Evolutionary conservation across 2,797 vertebrate genomes (phyloP), one percentile per base, ranked within the genome.

Genomic region (Argya squamiceps): DNA sequence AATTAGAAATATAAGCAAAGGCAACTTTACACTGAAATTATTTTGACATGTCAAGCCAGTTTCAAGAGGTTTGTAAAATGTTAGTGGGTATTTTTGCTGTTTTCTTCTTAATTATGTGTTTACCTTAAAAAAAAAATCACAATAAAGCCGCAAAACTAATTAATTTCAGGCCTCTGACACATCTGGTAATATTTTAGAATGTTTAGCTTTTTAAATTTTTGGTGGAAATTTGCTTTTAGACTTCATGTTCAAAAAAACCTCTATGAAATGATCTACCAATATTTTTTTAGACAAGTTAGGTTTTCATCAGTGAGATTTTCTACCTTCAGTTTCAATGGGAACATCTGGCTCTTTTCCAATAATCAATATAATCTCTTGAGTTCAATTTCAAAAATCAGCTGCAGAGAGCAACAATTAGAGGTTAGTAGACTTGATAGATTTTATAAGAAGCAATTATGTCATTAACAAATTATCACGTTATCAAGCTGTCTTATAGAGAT

Each of bases 381-480:
- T 80, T 90, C 56, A 32, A 63, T 96, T 96, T 93, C 84, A 89
- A 95, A 83, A 96, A 88, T 93, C 93, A 88, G 68, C 26, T 84
- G 58, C 92, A 94, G 73, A 96, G 93, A 96, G 76, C 82, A 94
- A 93, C 92, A 95, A 92, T 97, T 97, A 95, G 43, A 21, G 36
- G 52, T 95, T 97, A 94, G 82, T 74, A 89, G 73, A 81, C 91
- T 84, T 86, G 89, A 96, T 96, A 90, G 74, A 89, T 71, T 94
- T 96, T 94, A 84, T 95, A 97, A 97, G 76, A 83, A 96, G 62
- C 85, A 96, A 96, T 98, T 97, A 97, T 95, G 65, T 88, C 95
- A 96, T 98, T 97, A 97, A 93, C 86, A 96, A 97, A 96, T 97
- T 97, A 97, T 60, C 82, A 63, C 91, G 80, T 96, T 97, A 96